Base-by-base conservation (phyloP, 2,113 vertebrate species). In the Sturnira hondurensis region DNA sequence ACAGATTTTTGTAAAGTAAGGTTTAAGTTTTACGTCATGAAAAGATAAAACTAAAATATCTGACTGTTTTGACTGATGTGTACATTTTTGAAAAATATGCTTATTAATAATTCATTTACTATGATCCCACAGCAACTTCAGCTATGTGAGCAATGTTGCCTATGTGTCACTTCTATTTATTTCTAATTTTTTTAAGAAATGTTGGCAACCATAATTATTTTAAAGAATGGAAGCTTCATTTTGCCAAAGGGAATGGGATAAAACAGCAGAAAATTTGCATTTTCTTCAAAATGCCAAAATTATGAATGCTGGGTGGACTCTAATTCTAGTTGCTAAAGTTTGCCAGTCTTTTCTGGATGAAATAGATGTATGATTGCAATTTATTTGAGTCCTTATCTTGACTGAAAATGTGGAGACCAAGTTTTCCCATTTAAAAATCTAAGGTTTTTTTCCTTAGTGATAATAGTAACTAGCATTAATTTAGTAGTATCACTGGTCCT, bases 211-310 rank as follows among this genome's bases (percentile, higher is more conserved):
- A 31, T 71, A 70, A 76, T 92, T 76, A 77, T 36, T 65, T 93
- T 82, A 90, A 95, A 78, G 20, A 93, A 54, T 87, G 41, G 26
- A 84, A 92, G 36, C 52, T 84, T 11, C 9, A 31, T 94, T 94
- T 77, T 89, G 43, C 63, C 43, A 96, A 82, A 93, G 33, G 36
- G 47, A 86, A 41, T 90, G 31, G 65, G 15, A 86, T 73, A 81
- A 96, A 93, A 93, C 16, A 78, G 47, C 5, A 86, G 67, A 92
- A 82, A 84, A 91, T 80, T 54, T 80, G 36, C 45, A 67, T 68
- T 87, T 93, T 78, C 58, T 87, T 82, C 67, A 81, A 95, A 94
- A 94, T 94, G 56, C 54, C 56, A 85, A 85, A 61, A 31, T 63
- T 73, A 73, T 10, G 6, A 94, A 74, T 85, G 80, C 28, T 67